phyloP scores from a whole-genome alignment of 2,113 vertebrate species.

The Myanophis thanlyinensis region DNA sequence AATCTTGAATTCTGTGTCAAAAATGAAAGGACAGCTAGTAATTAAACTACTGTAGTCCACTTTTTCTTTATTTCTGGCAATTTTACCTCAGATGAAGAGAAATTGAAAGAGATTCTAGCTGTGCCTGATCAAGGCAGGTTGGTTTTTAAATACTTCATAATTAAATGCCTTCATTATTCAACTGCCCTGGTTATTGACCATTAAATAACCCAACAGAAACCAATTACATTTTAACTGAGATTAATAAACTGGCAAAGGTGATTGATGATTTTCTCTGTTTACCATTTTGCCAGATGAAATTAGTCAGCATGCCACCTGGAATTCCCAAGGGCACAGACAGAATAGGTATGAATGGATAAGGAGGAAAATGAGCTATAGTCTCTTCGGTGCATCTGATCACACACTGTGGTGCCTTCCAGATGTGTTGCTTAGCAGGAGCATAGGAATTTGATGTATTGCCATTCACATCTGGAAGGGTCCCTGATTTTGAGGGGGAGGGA shows the following conservation, averaged over 20 bases:
- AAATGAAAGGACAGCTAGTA: neutral
- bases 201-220: constrained; percentile 46
- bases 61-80: constrained; percentile 43
- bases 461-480: neutral
- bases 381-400: neutral
- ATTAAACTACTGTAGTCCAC: neutral
- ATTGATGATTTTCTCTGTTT: constrained; percentile 15
- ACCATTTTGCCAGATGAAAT: neutral
- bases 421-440: neutral
- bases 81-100: constrained; percentile 34
- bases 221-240: constrained; percentile 42
- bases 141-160: constrained; percentile 36
- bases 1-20: neutral
- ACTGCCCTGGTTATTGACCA: constrained; percentile 18
- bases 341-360: neutral
- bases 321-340: neutral
- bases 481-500: neutral
- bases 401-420: neutral
- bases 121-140: constrained; percentile 39
- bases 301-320: neutral
- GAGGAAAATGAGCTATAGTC: neutral
- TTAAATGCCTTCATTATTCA: constrained; percentile 45
- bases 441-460: neutral
- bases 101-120: constrained; percentile 51
- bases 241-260: constrained; percentile 24